Conservation (phyloP, 2,113 vertebrate genomes). For the Caranx ignobilis region DNA sequence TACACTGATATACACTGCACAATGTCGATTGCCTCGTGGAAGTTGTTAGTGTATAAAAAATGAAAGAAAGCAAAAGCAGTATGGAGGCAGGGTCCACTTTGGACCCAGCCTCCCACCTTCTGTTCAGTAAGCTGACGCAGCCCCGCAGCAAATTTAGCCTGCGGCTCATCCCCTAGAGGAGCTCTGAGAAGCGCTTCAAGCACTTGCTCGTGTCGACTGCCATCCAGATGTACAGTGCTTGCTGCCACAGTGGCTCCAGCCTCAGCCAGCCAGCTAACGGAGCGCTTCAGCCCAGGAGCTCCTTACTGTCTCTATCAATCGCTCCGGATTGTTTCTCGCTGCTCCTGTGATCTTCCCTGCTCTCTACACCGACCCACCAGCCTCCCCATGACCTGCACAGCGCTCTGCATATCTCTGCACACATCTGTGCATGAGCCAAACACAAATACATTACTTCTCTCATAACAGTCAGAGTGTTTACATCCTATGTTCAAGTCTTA, state of each 20-base stretch:
- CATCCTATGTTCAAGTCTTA: neutral
- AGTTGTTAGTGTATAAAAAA: neutral
- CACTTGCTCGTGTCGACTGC: slow-evolving; percentile 43
- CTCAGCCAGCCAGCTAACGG: slow-evolving; percentile 7
- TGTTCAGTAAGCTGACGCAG: slow-evolving; percentile 42
- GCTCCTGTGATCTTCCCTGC: slow-evolving; percentile 5
- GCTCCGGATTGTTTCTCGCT: neutral
- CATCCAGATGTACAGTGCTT: slow-evolving; percentile 32
- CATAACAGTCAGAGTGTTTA: neutral
- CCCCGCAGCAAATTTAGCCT: slow-evolving; percentile 51
- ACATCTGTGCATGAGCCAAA: neutral
- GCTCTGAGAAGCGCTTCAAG: slow-evolving; percentile 26
- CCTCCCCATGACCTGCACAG: neutral
- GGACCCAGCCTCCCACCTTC: slow-evolving; percentile 30
- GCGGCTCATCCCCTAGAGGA: slow-evolving; percentile 47
- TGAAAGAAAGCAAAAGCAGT: neutral
- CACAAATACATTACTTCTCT: neutral
- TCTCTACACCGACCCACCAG: slow-evolving; percentile 8
- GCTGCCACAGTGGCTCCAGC: slow-evolving; percentile 27
- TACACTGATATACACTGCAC: neutral
- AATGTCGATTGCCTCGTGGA: neutral
- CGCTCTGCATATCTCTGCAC: neutral
- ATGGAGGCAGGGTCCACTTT: slow-evolving; percentile 3
- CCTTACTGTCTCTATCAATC: slow-evolving; percentile 17
- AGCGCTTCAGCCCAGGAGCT: neutral